These are phyloP conservation scores for Kryptolebias ocellatus DNA, from an alignment of 2,797 vertebrate genomes.

Conservation along the genomic window DNA sequence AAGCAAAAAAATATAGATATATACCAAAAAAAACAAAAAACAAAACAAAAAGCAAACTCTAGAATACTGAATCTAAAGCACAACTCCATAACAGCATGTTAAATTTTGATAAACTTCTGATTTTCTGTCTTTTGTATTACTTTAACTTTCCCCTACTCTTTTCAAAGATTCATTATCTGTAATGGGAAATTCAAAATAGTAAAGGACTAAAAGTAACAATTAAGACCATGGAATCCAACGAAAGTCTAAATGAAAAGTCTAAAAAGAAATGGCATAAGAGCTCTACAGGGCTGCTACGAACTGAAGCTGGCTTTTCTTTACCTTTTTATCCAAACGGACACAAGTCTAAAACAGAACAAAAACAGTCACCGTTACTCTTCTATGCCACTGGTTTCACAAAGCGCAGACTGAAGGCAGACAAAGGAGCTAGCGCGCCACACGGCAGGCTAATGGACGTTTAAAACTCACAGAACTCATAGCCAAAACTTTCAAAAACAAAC, in stretches of 20 bases:
- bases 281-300: slow-evolving; percentile 71
- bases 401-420: slow-evolving; percentile 73
- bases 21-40: slow-evolving; percentile 67
- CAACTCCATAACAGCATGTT: slow-evolving; percentile 79
- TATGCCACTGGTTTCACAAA: slow-evolving; percentile 83
- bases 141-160: slow-evolving; percentile 62
- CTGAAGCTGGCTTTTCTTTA: slow-evolving; percentile 70
- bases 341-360: slow-evolving; percentile 81
- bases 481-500: slow-evolving; percentile 67
- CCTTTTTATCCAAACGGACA: slow-evolving; percentile 67
- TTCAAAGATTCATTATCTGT: slow-evolving; percentile 63
- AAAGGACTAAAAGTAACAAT: slow-evolving; percentile 76
- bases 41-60: slow-evolving; percentile 78
- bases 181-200: slow-evolving; percentile 74
- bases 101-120: slow-evolving; percentile 76
- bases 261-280: slow-evolving; percentile 70
- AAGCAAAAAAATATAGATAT: slow-evolving; percentile 79
- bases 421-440: slow-evolving; percentile 58
- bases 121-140: slow-evolving; percentile 57
- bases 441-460: slow-evolving; percentile 53
- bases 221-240: slow-evolving; percentile 78
- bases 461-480: slow-evolving; percentile 74
- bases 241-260: slow-evolving; percentile 76
- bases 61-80: slow-evolving; percentile 82
- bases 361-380: slow-evolving; percentile 80